These are phyloP conservation scores for Drosophila kepulauana DNA, from an alignment of 1,140 invertebrate species.

Conservation along the genomic window DNA sequence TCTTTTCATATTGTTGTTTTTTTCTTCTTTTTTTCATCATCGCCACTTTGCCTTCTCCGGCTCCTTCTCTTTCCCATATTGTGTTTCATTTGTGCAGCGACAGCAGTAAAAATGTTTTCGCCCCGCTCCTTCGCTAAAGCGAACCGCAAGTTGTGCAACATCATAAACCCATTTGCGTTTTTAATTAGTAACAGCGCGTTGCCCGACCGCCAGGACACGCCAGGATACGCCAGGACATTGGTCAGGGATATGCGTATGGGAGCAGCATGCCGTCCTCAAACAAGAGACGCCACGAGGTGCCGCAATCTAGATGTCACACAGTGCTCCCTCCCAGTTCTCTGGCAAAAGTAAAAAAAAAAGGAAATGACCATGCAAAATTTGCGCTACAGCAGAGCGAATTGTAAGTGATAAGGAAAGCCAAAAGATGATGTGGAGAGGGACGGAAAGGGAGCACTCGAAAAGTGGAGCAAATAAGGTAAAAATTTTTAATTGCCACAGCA, in stretches of 20 bases:
- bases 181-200: constrained; percentile 78
- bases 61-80: constrained; percentile 6
- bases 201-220: constrained; percentile 29
- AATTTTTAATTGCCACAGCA: constrained; percentile 80
- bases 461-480: constrained; percentile 81
- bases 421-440: constrained; percentile 11
- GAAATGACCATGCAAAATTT: constrained; percentile 80
- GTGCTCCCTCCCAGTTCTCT: constrained; percentile 2
- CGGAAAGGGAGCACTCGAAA: constrained; percentile 43
- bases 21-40: constrained; percentile 14
- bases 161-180: constrained; percentile 83
- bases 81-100: constrained; percentile 75
- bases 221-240: constrained; percentile 52
- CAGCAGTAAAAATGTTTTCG: constrained; percentile 72
- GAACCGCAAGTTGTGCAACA: constrained; percentile 79
- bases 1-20: constrained; percentile 59
- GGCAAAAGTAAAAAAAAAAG: constrained; percentile 41
- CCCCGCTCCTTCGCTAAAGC: constrained; percentile 8
- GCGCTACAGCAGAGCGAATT: constrained; percentile 37
- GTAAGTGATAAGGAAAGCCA: constrained; percentile 37
- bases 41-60: background rate
- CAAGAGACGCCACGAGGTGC: background rate
- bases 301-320: constrained; percentile 57
- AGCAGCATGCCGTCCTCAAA: constrained; percentile 1
- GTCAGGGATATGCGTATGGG: constrained; percentile 56